These are phyloP conservation scores for Callosobruchus maculatus DNA, from an alignment of 2,888 invertebrate species.

Conservation along the genomic window DNA sequence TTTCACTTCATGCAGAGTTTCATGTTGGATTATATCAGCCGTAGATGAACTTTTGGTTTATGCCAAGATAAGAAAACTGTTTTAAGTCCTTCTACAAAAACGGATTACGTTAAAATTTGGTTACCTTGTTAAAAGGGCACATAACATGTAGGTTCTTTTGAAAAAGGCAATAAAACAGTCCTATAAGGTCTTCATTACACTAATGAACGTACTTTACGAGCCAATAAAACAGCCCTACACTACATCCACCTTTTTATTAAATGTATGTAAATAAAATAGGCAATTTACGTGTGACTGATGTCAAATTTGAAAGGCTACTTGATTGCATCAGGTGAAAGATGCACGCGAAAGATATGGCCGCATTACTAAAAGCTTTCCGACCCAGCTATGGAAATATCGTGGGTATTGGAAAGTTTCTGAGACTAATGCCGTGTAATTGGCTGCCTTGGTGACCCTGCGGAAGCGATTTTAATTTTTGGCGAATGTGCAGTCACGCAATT, in stretches of 20 bases:
- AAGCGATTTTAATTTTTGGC: neutral
- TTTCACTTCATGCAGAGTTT: no score
- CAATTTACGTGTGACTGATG: slow-evolving; percentile 44
- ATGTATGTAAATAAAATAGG: slow-evolving; percentile 43
- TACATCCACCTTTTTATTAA: slow-evolving; percentile 16
- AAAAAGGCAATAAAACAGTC: neutral
- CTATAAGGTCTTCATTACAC: neutral
- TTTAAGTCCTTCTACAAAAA: no score
- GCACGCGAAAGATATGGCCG: slow-evolving; percentile 36
- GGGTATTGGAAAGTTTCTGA: neutral
- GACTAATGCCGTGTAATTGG: neutral
- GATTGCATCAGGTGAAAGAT: slow-evolving; percentile 47
- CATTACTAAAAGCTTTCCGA: slow-evolving; percentile 46
- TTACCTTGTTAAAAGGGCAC: neutral
- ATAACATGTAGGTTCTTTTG: neutral
- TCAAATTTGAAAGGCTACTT: slow-evolving; percentile 50
- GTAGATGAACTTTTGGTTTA: no score
- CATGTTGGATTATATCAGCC: no score
- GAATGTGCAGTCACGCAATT: neutral
- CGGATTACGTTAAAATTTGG: neutral
- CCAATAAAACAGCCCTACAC: neutral
- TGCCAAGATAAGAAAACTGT: no score
- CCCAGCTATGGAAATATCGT: slow-evolving; percentile 8
- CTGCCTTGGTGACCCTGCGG: neutral
- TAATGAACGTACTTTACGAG: neutral